These are phyloP conservation scores for Lepidocyrtinus sp. DNA, from an alignment of 2,888 invertebrate species.

Conservation along the genomic window DNA sequence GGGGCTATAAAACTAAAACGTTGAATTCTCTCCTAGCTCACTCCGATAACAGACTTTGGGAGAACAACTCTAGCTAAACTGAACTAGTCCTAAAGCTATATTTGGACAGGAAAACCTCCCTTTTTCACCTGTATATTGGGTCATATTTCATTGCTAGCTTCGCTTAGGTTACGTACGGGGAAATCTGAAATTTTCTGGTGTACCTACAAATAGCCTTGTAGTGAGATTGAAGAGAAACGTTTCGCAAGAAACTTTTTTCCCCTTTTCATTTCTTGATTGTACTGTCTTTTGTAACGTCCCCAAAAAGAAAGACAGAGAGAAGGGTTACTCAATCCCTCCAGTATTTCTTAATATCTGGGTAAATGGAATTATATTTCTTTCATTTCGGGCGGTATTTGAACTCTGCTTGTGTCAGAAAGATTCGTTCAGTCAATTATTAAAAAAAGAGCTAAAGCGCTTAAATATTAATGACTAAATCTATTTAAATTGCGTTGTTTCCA, in stretches of 20 bases:
- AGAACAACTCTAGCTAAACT: conserved; percentile 3
- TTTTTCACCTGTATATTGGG: no score
- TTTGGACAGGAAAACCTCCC: neutral
- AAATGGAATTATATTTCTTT: no score
- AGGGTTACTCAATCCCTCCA: neutral
- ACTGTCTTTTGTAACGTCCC: neutral
- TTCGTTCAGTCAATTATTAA: no score
- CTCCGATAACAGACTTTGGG: conserved; percentile 28
- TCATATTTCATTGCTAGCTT: no score
- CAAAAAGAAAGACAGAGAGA: no score
- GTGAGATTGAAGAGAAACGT: neutral
- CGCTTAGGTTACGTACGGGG: neutral
- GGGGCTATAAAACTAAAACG: conserved; percentile 48
- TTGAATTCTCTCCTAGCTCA: conserved; percentile 42
- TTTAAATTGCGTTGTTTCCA: no score
- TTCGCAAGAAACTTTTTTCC: neutral
- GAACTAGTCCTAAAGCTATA: neutral
- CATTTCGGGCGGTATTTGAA: no score
- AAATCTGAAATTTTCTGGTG: conserved; percentile 5
- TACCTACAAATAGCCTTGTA: no score
- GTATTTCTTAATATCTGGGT: no score
- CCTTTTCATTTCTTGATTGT: neutral
- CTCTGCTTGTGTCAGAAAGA: no score
- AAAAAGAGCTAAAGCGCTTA: no score
- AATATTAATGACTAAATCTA: no score